Base-by-base conservation (phyloP, 1,140 invertebrate genomes). In the Leptoteleia sp. region DNA sequence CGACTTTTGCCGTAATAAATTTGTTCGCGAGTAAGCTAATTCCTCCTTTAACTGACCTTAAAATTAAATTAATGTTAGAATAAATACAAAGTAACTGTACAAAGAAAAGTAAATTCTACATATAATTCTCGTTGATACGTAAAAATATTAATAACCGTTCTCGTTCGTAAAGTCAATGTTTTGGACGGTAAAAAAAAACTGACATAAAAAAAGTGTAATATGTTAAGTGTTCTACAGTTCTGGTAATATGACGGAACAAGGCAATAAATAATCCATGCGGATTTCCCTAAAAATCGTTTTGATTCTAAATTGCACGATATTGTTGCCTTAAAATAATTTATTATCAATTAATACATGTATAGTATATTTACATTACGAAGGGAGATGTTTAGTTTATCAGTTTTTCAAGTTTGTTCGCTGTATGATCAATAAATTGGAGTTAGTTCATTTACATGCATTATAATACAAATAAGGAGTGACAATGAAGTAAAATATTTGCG, bases 351-450 rank as follows among this genome's bases (percentile, higher is more conserved):
- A 61, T 45, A 47, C 40, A n/a, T n/a, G 42, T 13, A 38, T 43
- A 19, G 27, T 52, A 52, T 71, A 71, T 71, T 61, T 71, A 71
- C 67, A 71, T 22, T 50, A 35, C n/a, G 8, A 35, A 55, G 15
- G 11, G 12, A 31, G 37, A 65, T 65, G 38, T 65, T 65, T 54
- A n/a, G 33, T 37, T 43, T n/a, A n/a, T 33, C 9, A 12, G 1
- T 19, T 37, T 38, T 1, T n/a, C n/a, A n/a, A n/a, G n/a, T n/a
- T n/a, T n/a, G n/a, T n/a, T n/a, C n/a, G n/a, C n/a, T n/a, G n/a
- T n/a, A n/a, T n/a, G n/a, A n/a, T n/a, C n/a, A n/a, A n/a, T n/a
- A n/a, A n/a, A n/a, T n/a, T n/a, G n/a, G n/a, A n/a, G n/a, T n/a
- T n/a, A n/a, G n/a, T n/a, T n/a, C n/a, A n/a, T n/a, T n/a, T n/a